Percentiles rank a stretch among this genome's conserved stretches.
phyloP scores from a whole-genome alignment of 2,888 invertebrate species.

The Mycalesis mineus region DNA sequence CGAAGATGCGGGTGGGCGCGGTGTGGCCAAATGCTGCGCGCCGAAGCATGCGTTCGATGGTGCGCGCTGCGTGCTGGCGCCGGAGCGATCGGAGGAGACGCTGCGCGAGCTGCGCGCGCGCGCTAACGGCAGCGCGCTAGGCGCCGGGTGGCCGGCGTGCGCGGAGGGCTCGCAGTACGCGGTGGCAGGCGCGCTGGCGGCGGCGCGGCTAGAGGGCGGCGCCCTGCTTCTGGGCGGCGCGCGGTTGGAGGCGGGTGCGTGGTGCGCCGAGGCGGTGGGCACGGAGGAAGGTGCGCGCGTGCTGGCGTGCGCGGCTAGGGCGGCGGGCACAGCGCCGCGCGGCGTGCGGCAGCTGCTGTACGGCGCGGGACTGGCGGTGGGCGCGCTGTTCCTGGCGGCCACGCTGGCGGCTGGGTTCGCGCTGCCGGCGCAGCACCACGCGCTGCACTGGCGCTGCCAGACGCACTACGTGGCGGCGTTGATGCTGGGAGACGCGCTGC shows the following conservation, averaged over 20 bases:
- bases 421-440: conserved; percentile 89
- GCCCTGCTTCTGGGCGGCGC: conserved; percentile 56
- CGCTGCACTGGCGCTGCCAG: conserved; percentile 92
- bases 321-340: conserved; percentile 16
- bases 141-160: conserved; percentile 78
- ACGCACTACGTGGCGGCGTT: conserved; percentile 91
- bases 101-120: conserved; percentile 49
- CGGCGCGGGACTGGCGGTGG: conserved; percentile 87
- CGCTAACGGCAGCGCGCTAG: conserved; percentile 56
- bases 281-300: conserved; percentile 49
- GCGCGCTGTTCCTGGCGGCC: conserved; percentile 88
- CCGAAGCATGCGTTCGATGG: conserved; percentile 79
- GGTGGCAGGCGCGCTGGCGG: conserved; percentile 77
- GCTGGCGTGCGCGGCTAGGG: conserved; percentile 58
- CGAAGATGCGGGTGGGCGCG: conserved; percentile 56
- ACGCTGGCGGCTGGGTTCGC: conserved; percentile 88
- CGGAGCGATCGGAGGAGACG: conserved; percentile 47
- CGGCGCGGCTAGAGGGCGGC: conserved; percentile 76
- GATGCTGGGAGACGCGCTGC: conserved; percentile 87
- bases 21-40: conserved; percentile 84
- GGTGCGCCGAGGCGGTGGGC: conserved; percentile 77
- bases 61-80: conserved; percentile 64
- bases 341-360: conserved; percentile 81
- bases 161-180: conserved; percentile 69
- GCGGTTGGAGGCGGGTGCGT: conserved; percentile 57